A percentile compares a stretch with the other conserved stretches of the same genome.
phyloP scores from a whole-genome alignment of 1,140 invertebrate genomes.

The Drosophila kepulauana region DNA sequence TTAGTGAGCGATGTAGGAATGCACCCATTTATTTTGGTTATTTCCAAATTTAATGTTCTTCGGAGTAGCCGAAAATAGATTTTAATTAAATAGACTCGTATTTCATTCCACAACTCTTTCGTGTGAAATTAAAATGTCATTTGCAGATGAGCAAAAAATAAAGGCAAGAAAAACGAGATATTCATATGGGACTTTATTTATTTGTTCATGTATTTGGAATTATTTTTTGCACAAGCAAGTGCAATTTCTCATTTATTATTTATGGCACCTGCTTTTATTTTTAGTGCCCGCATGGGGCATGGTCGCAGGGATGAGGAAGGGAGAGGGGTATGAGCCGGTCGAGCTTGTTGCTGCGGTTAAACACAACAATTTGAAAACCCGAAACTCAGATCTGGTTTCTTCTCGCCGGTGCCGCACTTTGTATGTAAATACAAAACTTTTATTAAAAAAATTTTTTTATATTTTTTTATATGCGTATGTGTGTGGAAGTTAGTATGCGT shows the following conservation, averaged over 20 bases:
- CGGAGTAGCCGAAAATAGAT: constrained; percentile 4
- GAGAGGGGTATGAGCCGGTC: constrained; percentile 26
- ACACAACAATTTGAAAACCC: constrained; percentile 44
- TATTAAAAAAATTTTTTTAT: constrained; percentile 73
- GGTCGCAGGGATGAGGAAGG: background rate
- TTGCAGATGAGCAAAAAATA: constrained; percentile 16
- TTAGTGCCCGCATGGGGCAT: constrained; percentile 58
- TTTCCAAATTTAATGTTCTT: background rate
- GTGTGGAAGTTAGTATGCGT: background rate
- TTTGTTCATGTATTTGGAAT: constrained; percentile 34
- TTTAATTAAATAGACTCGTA: constrained; percentile 13
- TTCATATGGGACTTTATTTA: constrained; percentile 23
- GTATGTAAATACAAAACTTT: constrained; percentile 79
- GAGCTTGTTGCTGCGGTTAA: constrained; percentile 64
- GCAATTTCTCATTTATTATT: constrained; percentile 79
- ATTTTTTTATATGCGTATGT: constrained; percentile 53
- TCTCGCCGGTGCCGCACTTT: constrained; percentile 55
- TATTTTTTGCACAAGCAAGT: constrained; percentile 33
- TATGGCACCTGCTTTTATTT: constrained; percentile 70
- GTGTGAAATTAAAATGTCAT: constrained; percentile 14
- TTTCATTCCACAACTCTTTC: constrained; percentile 10
- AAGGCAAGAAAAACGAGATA: constrained; percentile 7
- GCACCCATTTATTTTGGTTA: background rate
- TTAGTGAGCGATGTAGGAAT: too few relatives aligned
- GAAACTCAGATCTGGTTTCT: constrained; percentile 23